phyloP scores from a whole-genome alignment of 2,797 vertebrate species.

The Chelidonichthys spinosus region DNA sequence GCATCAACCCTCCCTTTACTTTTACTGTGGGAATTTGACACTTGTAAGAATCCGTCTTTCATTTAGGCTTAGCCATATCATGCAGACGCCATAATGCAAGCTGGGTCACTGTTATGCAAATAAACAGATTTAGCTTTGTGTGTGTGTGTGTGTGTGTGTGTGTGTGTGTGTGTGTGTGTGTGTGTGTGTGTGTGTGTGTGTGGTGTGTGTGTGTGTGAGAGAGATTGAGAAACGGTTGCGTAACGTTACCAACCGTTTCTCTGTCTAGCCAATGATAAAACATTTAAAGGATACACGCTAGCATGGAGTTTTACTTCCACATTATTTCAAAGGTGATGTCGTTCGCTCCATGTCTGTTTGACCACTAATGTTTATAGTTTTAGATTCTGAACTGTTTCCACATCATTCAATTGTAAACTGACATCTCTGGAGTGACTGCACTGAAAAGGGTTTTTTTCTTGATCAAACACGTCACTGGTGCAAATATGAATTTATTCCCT shows the following conservation, averaged over 20 bases:
- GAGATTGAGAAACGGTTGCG: constrained; percentile 2
- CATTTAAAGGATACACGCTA: constrained; percentile 17
- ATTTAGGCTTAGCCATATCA: constrained; percentile 30
- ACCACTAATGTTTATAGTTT: constrained; percentile 34
- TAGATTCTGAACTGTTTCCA: constrained; percentile 26
- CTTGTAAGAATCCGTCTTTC: constrained; percentile 29
- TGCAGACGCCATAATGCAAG: constrained; percentile 38
- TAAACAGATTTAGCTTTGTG: constrained; percentile 47
- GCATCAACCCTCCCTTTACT: constrained; percentile 20
- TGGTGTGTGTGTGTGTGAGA: neutral
- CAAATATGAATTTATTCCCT: constrained; percentile 35
- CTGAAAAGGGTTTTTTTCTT: constrained; percentile 26
- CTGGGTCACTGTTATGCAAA: constrained; percentile 69
- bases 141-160: constrained; percentile 9
- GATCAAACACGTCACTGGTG: constrained; percentile 22
- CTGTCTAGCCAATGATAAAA: constrained; percentile 11
- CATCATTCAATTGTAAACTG: constrained; percentile 18
- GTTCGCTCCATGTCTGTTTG: constrained; percentile 31
- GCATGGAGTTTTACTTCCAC: constrained; percentile 37
- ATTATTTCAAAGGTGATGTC: constrained; percentile 21
- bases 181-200: neutral
- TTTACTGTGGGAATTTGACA: constrained; percentile 48
- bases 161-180: neutral
- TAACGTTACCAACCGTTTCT: neutral
- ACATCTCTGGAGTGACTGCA: constrained; percentile 38